A percentile compares a stretch with the other conserved stretches of the same genome.
phyloP scores from a whole-genome alignment of 2,888 invertebrate genomes.

The Polydrusus tereticollis region DNA sequence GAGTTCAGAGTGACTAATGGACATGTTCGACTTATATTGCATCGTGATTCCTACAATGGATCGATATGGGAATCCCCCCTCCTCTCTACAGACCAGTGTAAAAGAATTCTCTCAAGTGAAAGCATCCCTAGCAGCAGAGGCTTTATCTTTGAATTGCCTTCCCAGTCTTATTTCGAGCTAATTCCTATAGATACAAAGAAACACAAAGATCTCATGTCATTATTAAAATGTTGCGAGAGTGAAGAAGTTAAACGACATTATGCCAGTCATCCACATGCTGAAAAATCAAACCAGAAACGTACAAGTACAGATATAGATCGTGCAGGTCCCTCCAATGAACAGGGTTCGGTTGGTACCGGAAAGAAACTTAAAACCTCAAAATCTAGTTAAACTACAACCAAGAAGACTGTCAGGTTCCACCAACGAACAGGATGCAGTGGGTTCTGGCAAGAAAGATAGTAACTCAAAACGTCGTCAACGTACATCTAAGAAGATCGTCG shows the following conservation, averaged over 20 bases:
- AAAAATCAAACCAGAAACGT: slow-evolving; percentile 17
- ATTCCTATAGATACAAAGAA: slow-evolving; percentile 21
- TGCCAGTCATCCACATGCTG: slow-evolving; percentile 26
- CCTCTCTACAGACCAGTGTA: slow-evolving; percentile 18
- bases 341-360: no score
- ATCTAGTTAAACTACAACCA: no score
- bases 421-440: no score
- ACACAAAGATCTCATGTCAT: slow-evolving; percentile 22
- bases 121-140: slow-evolving; percentile 13
- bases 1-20: slow-evolving; percentile 17
- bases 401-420: no score
- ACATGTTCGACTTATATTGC: slow-evolving; percentile 19
- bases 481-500: no score
- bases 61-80: slow-evolving; percentile 13
- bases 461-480: no score
- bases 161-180: slow-evolving; percentile 18
- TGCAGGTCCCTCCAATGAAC: no score
- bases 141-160: slow-evolving; percentile 22
- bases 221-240: slow-evolving; percentile 21
- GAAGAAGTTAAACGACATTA: slow-evolving; percentile 12
- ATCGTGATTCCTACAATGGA: slow-evolving; percentile 18
- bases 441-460: no score
- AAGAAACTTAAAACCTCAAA: no score
- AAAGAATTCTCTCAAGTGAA: slow-evolving; percentile 1
- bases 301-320: no score